Evolutionary conservation across 2,113 vertebrate genomes (phyloP), one percentile per base, ranked within the genome.

Genomic region (Mixornis gularis): DNA sequence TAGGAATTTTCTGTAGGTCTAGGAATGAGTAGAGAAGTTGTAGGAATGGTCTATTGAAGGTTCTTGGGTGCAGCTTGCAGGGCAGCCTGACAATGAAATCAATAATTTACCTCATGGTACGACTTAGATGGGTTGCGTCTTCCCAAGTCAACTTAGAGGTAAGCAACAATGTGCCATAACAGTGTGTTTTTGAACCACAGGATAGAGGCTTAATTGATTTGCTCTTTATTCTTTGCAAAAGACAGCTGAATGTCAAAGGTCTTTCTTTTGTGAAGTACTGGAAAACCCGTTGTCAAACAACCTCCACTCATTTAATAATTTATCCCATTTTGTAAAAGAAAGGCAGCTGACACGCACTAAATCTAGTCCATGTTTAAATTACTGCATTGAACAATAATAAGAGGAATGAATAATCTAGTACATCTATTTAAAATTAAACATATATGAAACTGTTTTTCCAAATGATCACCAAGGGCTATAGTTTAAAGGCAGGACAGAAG

Each of bases 231-330:
- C 97, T 97, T 97, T 97, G 96, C 96, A 95, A 97, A 97, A 97
- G 97, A 97, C 97, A 97, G 97, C 93, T 96, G 96, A 97, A 97
- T 97, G 98, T 97, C 97, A 98, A 96, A 97, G 97, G 97, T 97
- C 97, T 95, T 96, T 97, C 97, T 97, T 97, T 97, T 97, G 98
- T 97, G 95, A 96, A 96, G 96, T 96, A 95, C 95, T 97, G 95
- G 97, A 95, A 97, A 97, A 97, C 97, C 96, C 96, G 95, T 97
- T 97, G 97, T 98, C 97, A 97, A 97, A 98, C 97, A 97, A 97
- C 96, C 95, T 97, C 96, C 90, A 90, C 97, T 97, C 97, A 97
- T 98, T 98, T 97, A 97, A 98, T 98, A 98, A 98, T 97, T 98
- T 97, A 97, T 97, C 97, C 95, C 95, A 95, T 97, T 98, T 97